These are phyloP conservation scores for Watsonalla binaria DNA, from an alignment of 2,888 invertebrate genomes.

Conservation along the genomic window DNA sequence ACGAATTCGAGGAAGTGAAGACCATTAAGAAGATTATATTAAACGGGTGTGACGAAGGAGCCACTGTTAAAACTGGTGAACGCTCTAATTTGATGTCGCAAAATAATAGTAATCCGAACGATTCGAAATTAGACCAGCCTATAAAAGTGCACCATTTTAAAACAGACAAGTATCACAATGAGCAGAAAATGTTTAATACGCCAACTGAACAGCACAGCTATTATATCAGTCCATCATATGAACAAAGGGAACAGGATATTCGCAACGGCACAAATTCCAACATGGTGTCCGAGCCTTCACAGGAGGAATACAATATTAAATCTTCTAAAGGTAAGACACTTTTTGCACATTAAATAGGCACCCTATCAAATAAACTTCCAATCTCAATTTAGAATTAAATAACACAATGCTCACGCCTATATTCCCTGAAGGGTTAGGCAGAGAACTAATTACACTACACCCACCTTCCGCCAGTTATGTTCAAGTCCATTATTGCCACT, in stretches of 20 bases:
- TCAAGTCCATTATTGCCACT: no score
- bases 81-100: slow-evolving; percentile 7
- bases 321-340: slow-evolving; percentile 21
- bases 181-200: slow-evolving; percentile 25
- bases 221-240: slow-evolving; percentile 30
- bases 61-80: slow-evolving; percentile 17
- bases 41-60: slow-evolving; percentile 49
- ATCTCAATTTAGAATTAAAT: no score
- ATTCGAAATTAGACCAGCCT: neutral
- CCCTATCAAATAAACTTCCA: no score
- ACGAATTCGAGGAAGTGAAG: slow-evolving; percentile 68
- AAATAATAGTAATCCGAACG: neutral
- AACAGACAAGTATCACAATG: slow-evolving; percentile 26
- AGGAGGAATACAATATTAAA: slow-evolving; percentile 27
- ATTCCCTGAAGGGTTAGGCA: no score
- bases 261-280: slow-evolving; percentile 22
- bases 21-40: slow-evolving; percentile 68
- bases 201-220: slow-evolving; percentile 30
- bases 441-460: no score
- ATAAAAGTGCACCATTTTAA: neutral
- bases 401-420: no score
- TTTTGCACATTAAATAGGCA: neutral
- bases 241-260: slow-evolving; percentile 25
- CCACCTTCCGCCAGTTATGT: no score
- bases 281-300: slow-evolving; percentile 24